Percentiles rank a stretch among this genome's conserved stretches.
Evolutionary conservation across 2,797 vertebrate species (phyloP).

Genomic region (Melanotaenia parkinsoni): DNA sequence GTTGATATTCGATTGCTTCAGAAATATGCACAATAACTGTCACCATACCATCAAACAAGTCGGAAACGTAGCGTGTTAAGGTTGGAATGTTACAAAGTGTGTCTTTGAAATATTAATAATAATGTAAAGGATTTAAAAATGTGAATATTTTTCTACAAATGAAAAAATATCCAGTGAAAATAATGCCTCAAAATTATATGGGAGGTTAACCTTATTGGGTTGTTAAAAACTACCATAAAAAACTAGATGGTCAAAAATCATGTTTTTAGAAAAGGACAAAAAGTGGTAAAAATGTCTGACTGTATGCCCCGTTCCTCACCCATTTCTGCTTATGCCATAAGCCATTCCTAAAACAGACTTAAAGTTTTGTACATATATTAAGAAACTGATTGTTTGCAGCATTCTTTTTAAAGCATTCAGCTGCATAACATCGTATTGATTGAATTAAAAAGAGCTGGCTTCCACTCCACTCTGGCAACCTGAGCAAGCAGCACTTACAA

Average conservation of each 20-base stretch:
- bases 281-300: neutral
- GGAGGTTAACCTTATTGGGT: too few relatives aligned
- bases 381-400: slow-evolving; percentile 25
- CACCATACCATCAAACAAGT: too few relatives aligned
- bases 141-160: too few relatives aligned
- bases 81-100: too few relatives aligned
- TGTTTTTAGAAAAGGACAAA: neutral
- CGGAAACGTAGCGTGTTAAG: too few relatives aligned
- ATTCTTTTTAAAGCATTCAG: slow-evolving; percentile 60
- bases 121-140: too few relatives aligned
- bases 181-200: too few relatives aligned
- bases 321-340: slow-evolving; percentile 4
- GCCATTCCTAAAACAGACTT: slow-evolving; percentile 20
- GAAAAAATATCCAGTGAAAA: too few relatives aligned
- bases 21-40: too few relatives aligned
- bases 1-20: too few relatives aligned
- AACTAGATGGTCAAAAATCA: neutral
- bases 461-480: slow-evolving; percentile 49
- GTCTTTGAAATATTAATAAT: too few relatives aligned
- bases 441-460: slow-evolving; percentile 62
- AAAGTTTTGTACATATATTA: slow-evolving; percentile 11
- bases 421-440: slow-evolving; percentile 72
- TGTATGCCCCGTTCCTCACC: neutral
- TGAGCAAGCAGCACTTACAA: slow-evolving; percentile 70
- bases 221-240: neutral